phyloP scores from a whole-genome alignment of 2,113 vertebrate species.

The Acrocephalus arundinaceus region DNA sequence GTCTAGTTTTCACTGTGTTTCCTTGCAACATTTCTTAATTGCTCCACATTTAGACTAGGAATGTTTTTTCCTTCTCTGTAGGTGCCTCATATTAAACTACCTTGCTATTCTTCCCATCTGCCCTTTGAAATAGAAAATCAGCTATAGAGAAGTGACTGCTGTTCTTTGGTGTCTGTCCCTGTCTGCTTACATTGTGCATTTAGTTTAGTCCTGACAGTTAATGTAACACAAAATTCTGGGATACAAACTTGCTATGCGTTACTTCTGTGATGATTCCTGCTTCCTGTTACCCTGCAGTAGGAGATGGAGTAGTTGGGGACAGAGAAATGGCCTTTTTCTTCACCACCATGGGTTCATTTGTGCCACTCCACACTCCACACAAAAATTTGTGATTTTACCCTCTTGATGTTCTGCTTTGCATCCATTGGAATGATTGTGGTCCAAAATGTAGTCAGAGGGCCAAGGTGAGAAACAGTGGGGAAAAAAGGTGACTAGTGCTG shows the following conservation, averaged over 20 bases:
- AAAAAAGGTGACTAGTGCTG: neutral
- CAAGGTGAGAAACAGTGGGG: neutral
- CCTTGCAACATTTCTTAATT: neutral
- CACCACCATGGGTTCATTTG: neutral
- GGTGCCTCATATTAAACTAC: neutral
- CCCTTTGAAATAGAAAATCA: neutral
- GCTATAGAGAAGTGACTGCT: neutral
- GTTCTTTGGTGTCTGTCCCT: neutral
- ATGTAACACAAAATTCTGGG: neutral
- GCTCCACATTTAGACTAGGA: neutral
- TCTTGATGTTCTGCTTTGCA: neutral
- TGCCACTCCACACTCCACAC: neutral
- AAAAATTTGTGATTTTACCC: neutral
- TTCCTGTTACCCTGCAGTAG: neutral
- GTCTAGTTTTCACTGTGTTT: neutral
- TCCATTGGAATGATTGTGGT: neutral
- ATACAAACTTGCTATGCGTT: neutral
- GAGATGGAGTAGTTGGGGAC: neutral
- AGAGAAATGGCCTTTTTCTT: neutral
- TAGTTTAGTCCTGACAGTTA: neutral
- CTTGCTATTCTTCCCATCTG: neutral
- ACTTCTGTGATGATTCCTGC: fast-evolving
- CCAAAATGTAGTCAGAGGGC: neutral
- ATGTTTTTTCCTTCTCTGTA: neutral
- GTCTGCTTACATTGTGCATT: neutral